A percentile compares a stretch with the other conserved stretches of the same genome.
phyloP scores from a whole-genome alignment of 1,140 invertebrate genomes.

The Diprion similis region DNA sequence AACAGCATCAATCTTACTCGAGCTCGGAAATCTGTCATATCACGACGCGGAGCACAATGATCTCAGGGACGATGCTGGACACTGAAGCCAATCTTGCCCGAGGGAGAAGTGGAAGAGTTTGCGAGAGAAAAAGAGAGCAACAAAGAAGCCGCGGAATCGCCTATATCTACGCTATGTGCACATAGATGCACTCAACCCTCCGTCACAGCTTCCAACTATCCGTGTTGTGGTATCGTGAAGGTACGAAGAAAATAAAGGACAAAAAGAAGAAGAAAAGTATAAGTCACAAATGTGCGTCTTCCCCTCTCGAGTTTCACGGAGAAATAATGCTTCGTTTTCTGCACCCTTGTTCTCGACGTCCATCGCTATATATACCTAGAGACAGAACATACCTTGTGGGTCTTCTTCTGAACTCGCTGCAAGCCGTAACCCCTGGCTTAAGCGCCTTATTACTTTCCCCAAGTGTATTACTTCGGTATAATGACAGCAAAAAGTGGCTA shows the following conservation, averaged over 20 bases:
- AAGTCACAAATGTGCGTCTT: constrained; percentile 10
- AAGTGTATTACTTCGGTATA: not conserved
- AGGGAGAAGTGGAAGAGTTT: too few relatives aligned
- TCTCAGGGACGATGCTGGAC: constrained; percentile 2
- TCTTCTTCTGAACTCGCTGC: not conserved
- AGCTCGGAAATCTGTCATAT: constrained; percentile 15
- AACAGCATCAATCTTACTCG: constrained; percentile 12
- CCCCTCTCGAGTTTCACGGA: not conserved
- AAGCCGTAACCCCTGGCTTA: not conserved
- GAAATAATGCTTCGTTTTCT: not conserved
- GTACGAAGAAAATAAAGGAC: too few relatives aligned
- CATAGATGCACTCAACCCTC: not conserved
- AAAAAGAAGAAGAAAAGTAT: not conserved
- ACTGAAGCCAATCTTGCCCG: not conserved
- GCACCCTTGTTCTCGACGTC: not conserved
- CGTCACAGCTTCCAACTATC: not conserved
- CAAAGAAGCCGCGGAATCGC: too few relatives aligned
- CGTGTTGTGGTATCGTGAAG: not conserved
- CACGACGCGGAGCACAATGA: not conserved
- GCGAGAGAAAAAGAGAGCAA: too few relatives aligned
- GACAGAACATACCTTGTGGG: not conserved
- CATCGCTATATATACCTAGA: not conserved
- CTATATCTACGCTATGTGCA: not conserved
- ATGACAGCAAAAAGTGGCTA: not conserved
- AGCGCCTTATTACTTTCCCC: not conserved